phyloP scores from a whole-genome alignment of 2,113 vertebrate genomes.

The Gopherus flavomarginatus region DNA sequence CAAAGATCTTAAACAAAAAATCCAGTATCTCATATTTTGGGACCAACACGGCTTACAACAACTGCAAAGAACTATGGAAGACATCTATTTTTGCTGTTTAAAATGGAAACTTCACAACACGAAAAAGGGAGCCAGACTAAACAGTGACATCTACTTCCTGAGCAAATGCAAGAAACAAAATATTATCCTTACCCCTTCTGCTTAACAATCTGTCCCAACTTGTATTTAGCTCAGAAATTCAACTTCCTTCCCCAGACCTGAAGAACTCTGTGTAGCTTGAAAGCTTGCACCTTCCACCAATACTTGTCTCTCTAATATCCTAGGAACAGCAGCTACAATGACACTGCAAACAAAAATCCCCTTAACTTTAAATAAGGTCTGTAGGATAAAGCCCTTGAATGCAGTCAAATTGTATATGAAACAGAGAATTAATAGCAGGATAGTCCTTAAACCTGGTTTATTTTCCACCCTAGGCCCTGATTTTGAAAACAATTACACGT shows the following conservation, averaged over 20 bases:
- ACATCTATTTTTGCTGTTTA: neutral
- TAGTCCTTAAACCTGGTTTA: neutral
- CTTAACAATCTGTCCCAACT: neutral
- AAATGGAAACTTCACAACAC: neutral
- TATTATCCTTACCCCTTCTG: neutral
- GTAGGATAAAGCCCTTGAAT: neutral
- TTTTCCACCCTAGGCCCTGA: neutral
- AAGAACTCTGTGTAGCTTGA: neutral
- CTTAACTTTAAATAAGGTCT: neutral
- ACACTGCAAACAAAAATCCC: neutral
- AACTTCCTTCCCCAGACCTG: neutral
- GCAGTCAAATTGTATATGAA: neutral
- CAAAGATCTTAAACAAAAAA: neutral
- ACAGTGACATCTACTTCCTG: neutral
- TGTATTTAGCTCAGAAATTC: neutral
- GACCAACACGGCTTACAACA: neutral
- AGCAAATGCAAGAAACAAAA: neutral
- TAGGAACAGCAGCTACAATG: neutral
- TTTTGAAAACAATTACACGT: neutral
- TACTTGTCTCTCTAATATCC: neutral
- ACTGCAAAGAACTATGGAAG: neutral
- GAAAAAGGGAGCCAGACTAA: neutral
- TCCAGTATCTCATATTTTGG: neutral
- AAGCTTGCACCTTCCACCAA: neutral
- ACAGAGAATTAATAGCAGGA: neutral